Conservation (phyloP, 2,113 vertebrate genomes). For the Ictalurus punctatus region DNA sequence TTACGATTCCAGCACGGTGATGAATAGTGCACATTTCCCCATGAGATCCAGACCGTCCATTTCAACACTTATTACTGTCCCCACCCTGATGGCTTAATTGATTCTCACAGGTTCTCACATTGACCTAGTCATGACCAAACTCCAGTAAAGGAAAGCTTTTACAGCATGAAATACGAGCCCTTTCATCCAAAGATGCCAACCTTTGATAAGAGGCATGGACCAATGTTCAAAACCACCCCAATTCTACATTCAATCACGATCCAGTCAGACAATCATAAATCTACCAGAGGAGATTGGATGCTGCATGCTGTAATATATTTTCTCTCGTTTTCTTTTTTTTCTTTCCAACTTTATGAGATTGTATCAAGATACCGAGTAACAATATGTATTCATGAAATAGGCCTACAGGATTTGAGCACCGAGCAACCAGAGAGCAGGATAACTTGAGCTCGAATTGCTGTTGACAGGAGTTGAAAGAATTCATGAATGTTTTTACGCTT, state of each 20-base stretch:
- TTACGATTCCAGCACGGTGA: slow-evolving; percentile 60
- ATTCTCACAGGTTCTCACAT: slow-evolving; percentile 53
- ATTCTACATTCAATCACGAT: slow-evolving; percentile 60
- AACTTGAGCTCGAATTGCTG: slow-evolving; percentile 48
- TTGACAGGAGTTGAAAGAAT: slow-evolving; percentile 57
- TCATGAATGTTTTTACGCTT: slow-evolving; percentile 59
- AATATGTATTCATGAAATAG: slow-evolving; percentile 34
- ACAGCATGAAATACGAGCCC: slow-evolving; percentile 29
- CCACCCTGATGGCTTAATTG: slow-evolving; percentile 65
- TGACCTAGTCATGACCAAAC: slow-evolving; percentile 35
- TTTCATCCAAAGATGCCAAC: slow-evolving; percentile 50
- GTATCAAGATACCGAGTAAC: slow-evolving; percentile 19
- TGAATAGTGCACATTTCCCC: slow-evolving; percentile 64
- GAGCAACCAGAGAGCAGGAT: slow-evolving; percentile 3
- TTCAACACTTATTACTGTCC: slow-evolving; percentile 63
- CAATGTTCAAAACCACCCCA: slow-evolving; percentile 44
- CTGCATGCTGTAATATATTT: slow-evolving; percentile 19
- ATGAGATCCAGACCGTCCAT: slow-evolving; percentile 41
- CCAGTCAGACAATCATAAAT: slow-evolving; percentile 46
- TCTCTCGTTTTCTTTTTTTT: not conserved
- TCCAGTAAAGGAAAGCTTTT: slow-evolving; percentile 29
- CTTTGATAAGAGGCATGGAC: slow-evolving; percentile 47
- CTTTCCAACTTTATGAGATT: slow-evolving; percentile 29
- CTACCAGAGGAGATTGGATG: slow-evolving; percentile 31
- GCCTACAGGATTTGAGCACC: slow-evolving; percentile 14